Base-by-base conservation (phyloP, 2,113 vertebrate genomes). In the Calyptommatus sinebrachiatus region DNA sequence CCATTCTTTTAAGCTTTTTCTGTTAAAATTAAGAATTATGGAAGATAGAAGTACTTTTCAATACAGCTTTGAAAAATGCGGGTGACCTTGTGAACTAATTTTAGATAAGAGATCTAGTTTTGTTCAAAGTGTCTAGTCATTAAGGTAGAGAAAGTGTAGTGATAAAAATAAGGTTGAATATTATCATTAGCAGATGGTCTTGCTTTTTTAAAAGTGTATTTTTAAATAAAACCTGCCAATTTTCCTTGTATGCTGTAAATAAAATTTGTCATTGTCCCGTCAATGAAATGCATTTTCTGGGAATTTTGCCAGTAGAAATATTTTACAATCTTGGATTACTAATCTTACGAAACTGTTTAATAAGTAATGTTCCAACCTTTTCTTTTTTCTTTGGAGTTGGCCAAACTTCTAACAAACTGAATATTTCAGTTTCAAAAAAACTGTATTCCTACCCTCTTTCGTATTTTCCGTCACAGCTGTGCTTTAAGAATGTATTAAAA, bases 101-200 rank as follows among this genome's bases (percentile, higher is more conserved):
- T 78, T 67, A 14, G 85, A 87, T 89, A 84, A 85, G 53, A 10
- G 60, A 29, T 22, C 80, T n/a, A 77, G 71, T 77, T 88, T 65
- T 81, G 86, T 89, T 76, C 75, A 78, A 74, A 76, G 82, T 88
- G 65, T 79, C 67, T 69, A 85, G 69, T 85, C 71, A 82, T 91
- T 92, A 76, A 81, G 79, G 76, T 85, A 78, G 72, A 66, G 53
- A 82, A 85, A 87, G 89, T 86, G 14, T 22, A 91, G 87, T 90
- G 89, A 92, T 89, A 84, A 88, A 77, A 81, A 79, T 90, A 88
- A 85, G 82, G 82, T 86, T 53, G 48, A 86, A 89, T 89, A 86
- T 88, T 92, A 89, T 87, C 90, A 92, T 91, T 87, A 90, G 81
- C 91, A 92, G 80, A 90, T 91, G 71, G 85, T 88, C 82, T 88